Evolutionary conservation across 1,140 invertebrate genomes (phyloP), one percentile per base, ranked within the genome.

Genomic region (Drosophila ficusphila): DNA sequence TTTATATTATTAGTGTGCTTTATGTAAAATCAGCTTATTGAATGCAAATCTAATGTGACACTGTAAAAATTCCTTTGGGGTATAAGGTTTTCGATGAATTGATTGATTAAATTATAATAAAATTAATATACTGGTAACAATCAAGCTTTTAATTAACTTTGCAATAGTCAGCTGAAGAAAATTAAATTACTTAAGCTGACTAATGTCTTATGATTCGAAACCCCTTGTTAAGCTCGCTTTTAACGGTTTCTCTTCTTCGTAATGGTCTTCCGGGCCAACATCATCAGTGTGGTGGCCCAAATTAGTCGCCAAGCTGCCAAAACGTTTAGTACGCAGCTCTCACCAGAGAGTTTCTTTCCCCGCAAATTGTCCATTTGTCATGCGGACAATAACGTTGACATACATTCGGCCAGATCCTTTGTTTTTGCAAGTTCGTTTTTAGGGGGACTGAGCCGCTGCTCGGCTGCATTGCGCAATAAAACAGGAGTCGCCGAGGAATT

Each of bases 291-390:
- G 49, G 47, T 61, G 76, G 76, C 58, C 81, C 48, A 85, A 85
- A 85, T 85, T 85, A 85, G 82, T 86, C 81, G 76, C 38, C 82
- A 61, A 85, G 81, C 81, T 85, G 81, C 81, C 81, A 85, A 85
- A 85, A 76, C 81, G 76, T 85, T 85, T 85, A 88, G 81, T 85
- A 88, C 54, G 68, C 39, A 42, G 76, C 79, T 76, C 76, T 79
- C 60, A 51, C 76, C 60, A 67, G 60, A 42, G 58, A 14, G 29
- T 46, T 27, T 51, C 62, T 34, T 25, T 46, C 7, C 23, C 47
- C 44, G 39, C 44, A 41, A 70, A 67, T 81, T 78, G 82, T 82
- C 86, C 82, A 88, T 88, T 88, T 88, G 82, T 88, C 82, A 88
- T 82, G 75, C 73, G 74, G 36, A 65, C 68, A 49, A 61, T 75